These are phyloP conservation scores for Aspiorhynchus laticeps DNA, from an alignment of 2,113 vertebrate genomes.

Conservation along the genomic window DNA sequence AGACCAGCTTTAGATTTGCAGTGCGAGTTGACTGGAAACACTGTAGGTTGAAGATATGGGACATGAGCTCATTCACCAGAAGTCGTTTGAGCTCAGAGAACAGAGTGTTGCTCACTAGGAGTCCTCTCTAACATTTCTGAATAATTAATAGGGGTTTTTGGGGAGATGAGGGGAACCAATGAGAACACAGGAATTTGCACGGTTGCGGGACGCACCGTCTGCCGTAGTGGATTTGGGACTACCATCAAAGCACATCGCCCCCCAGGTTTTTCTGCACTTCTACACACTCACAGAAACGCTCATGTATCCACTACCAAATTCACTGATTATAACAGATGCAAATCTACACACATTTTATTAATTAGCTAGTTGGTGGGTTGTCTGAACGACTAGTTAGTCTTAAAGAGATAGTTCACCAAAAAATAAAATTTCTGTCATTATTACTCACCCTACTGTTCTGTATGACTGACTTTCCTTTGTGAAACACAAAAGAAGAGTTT, in stretches of 20 bases:
- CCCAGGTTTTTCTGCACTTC: constrained; percentile 26
- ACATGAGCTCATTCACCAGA: neutral
- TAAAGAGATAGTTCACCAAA: neutral
- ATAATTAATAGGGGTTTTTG: constrained; percentile 46
- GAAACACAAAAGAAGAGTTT: neutral
- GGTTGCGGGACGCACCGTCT: neutral
- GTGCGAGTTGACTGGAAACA: neutral
- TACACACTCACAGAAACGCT: neutral
- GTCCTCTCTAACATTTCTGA: constrained; percentile 20
- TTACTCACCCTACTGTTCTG: neutral
- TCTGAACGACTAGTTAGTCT: neutral
- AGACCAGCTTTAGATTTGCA: neutral
- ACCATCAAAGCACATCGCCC: constrained; percentile 34
- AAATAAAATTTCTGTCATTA: neutral
- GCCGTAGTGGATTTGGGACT: constrained; percentile 30
- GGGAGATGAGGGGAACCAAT: constrained; percentile 34
- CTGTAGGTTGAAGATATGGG: neutral
- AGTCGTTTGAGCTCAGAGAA: neutral
- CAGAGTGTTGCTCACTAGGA: constrained; percentile 27
- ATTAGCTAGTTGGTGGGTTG: neutral
- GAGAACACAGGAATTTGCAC: constrained; percentile 21
- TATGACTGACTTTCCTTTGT: neutral
- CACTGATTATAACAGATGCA: neutral
- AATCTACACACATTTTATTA: neutral
- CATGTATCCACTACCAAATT: neutral